Conservation (phyloP, 2,797 vertebrate genomes). For the Paramormyrops hopkinsi region DNA sequence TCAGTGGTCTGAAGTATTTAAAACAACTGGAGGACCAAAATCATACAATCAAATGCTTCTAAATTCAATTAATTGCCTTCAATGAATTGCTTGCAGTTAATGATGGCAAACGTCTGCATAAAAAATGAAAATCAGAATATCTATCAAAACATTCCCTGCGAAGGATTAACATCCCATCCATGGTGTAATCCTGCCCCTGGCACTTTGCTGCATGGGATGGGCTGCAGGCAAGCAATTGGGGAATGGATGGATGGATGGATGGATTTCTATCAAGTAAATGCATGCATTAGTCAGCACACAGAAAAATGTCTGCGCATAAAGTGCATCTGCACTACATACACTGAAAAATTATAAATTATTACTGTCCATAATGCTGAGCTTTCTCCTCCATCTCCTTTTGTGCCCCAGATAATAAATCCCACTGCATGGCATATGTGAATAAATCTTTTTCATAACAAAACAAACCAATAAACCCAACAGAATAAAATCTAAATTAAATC, state of each 20-base stretch:
- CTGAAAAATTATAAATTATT: conserved; percentile 61
- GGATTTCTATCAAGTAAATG: background rate
- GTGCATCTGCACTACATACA: conserved; percentile 53
- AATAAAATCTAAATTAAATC: background rate
- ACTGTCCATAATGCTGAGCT: background rate
- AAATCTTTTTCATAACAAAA: conserved; percentile 14
- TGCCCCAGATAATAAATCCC: conserved; percentile 10
- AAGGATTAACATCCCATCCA: background rate
- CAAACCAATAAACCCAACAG: background rate
- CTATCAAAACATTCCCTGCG: background rate
- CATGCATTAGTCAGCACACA: background rate
- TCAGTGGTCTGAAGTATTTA: conserved; percentile 53
- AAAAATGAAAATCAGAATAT: background rate
- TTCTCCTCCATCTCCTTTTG: background rate
- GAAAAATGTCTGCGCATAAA: conserved; percentile 57
- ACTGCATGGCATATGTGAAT: background rate
- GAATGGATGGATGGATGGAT: background rate
- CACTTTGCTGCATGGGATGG: background rate
- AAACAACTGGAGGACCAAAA: conserved; percentile 62
- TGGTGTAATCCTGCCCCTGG: background rate
- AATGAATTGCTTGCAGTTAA: conserved; percentile 37
- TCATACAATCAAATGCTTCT: conserved; percentile 51
- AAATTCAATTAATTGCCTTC: conserved; percentile 58
- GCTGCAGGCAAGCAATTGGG: background rate
- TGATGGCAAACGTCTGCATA: conserved; percentile 32